These are phyloP conservation scores for Drosophila paranaensis DNA, from an alignment of 2,888 invertebrate species.

Conservation along the genomic window DNA sequence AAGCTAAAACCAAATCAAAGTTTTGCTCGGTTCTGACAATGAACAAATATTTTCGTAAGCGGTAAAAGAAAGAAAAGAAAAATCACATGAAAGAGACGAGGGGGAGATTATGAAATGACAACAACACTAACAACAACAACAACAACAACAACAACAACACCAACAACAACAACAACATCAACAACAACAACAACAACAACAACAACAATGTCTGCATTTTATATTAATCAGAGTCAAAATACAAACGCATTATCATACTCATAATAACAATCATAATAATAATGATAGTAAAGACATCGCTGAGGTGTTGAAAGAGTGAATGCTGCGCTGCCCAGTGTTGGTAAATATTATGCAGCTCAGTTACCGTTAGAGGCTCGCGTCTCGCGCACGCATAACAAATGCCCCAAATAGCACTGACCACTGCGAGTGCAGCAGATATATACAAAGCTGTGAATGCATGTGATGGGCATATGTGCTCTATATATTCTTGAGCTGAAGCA, in stretches of 20 bases:
- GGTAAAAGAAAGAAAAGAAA: constrained; percentile 1
- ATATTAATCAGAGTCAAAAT: constrained; percentile 21
- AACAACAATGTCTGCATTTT: not conserved
- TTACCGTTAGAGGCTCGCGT: constrained; percentile 41
- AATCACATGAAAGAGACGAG: constrained; percentile 1
- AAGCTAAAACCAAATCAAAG: not conserved
- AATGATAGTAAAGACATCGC: constrained; percentile 35
- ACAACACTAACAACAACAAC: constrained; percentile 7
- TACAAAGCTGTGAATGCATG: too few relatives aligned
- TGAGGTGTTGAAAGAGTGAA: constrained; percentile 63
- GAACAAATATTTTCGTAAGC: constrained; percentile 12
- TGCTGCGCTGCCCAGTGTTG: constrained; percentile 31
- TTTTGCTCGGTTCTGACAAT: constrained; percentile 60
- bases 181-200: constrained; percentile 16
- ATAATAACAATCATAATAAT: constrained; percentile 26
- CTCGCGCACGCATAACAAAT: constrained; percentile 6
- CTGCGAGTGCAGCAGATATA: not conserved
- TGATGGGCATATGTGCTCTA: not conserved
- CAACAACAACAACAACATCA: constrained; percentile 6
- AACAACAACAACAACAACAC: constrained; percentile 6
- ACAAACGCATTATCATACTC: constrained; percentile 44
- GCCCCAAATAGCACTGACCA: constrained; percentile 50
- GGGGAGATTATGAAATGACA: constrained; percentile 55
- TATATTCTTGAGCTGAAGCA: not conserved
- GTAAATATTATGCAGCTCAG: constrained; percentile 37